Base-by-base conservation (phyloP, 2,113 vertebrate species). In the Menura novaehollandiae region DNA sequence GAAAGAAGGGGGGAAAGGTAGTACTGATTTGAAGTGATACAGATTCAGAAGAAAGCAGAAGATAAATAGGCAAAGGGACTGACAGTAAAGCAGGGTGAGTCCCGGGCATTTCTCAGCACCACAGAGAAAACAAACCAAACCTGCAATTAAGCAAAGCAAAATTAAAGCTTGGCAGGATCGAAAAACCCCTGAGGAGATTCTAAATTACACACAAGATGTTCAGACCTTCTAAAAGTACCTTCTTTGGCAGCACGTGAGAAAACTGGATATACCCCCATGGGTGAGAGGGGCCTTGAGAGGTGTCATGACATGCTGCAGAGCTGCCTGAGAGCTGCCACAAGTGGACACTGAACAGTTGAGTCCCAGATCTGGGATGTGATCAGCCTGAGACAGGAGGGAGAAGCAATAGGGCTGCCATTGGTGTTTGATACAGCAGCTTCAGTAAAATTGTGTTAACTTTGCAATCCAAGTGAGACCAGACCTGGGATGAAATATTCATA, bases 191-290 rank as follows among this genome's bases (percentile, higher is more conserved):
- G 44, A 90, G 77, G 91, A 91, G 73, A 89, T 82, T 89, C 66
- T 72, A 89, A 93, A 92, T 95, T 86, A 86, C 60, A 85, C 64
- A 68, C 93, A 89, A 89, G 93, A 82, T 93, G 60, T 88, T 90
- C 78, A 85, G 66, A 56, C 27, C 46, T 71, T 79, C 44, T 71
- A 17, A 56, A 55, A 60, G 41, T 44, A n/a, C 53, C 44, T 89
- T 51, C 39, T 47, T 51, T 75, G 60, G 30, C 66, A 91, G 49
- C 81, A 78, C 0, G 2, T 76, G 72, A 86, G 59, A 60, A 24
- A 79, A 73, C 14, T n/a, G 47, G 39, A 11, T 60, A 13, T 44
- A 28, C 39, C 43, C 51, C 60, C 33, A 2, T 8, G 41, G 71
- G 19, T 75, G 58, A 82, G 68, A 77, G 18, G 39, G 60, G 23